Conservation (phyloP, 1,140 invertebrate species). For the Aphidius gifuensis region DNA sequence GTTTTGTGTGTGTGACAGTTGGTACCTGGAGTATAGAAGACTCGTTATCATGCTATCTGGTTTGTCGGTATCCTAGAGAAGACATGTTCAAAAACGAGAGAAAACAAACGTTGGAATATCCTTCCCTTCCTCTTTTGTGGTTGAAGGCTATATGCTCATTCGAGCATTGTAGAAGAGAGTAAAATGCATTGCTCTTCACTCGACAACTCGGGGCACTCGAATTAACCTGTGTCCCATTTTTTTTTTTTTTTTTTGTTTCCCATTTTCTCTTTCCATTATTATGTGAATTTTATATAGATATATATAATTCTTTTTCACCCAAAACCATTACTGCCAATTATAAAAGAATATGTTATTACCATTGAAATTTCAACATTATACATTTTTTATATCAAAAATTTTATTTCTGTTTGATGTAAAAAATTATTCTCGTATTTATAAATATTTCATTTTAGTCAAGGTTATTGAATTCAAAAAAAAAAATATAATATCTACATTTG, state of each 20-base stretch:
- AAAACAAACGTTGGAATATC: not conserved
- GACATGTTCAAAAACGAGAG: slow-evolving; percentile 6
- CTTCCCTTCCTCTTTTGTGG: not conserved
- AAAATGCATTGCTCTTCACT: slow-evolving; percentile 1
- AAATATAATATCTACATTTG: no score
- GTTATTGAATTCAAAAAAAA: no score
- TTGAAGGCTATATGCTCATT: slow-evolving; percentile 5
- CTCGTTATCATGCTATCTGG: slow-evolving; percentile 5
- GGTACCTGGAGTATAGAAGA: slow-evolving; percentile 1
- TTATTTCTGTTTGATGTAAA: no score
- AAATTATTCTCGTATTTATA: no score
- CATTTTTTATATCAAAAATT: no score
- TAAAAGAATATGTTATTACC: no score
- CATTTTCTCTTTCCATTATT: slow-evolving; percentile 13
- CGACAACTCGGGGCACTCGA: slow-evolving; percentile 9
- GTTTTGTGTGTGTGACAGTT: slow-evolving; percentile 5
- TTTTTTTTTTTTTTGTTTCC: slow-evolving; percentile 12
- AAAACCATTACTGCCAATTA: no score
- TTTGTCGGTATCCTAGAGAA: slow-evolving; percentile 1
- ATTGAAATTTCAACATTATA: no score
- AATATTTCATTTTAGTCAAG: no score
- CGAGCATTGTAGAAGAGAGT: not conserved
- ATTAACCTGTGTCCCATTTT: slow-evolving; percentile 15
- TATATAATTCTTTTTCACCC: no score
- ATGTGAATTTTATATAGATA: slow-evolving; percentile 7